Evolutionary conservation across 2,797 vertebrate species (phyloP).

Genomic region (Hydrocynus forskahlii): DNA sequence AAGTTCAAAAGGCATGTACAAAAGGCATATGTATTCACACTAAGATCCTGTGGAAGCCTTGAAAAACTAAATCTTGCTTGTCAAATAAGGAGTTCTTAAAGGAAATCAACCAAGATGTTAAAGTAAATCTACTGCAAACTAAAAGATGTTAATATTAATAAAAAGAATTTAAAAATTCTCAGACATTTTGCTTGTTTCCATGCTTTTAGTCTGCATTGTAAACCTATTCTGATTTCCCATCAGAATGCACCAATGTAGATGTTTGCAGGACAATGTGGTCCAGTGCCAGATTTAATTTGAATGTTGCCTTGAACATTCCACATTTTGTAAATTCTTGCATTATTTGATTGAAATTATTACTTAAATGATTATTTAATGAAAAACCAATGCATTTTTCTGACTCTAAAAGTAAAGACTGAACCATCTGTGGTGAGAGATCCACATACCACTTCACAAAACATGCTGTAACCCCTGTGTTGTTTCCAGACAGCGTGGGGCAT

Average conservation of each 20-base stretch:
- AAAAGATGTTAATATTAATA: too few species aligned
- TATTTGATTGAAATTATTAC: conserved; percentile 5
- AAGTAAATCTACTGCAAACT: background rate
- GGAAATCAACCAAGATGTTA: background rate
- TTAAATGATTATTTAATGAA: background rate
- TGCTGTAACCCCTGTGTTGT: background rate
- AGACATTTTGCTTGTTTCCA: background rate
- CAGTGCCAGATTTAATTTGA: background rate
- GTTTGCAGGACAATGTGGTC: background rate
- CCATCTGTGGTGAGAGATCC: background rate
- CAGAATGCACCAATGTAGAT: too few species aligned
- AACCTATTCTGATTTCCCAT: background rate
- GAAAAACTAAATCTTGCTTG: background rate
- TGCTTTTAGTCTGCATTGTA: background rate
- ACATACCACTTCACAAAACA: background rate
- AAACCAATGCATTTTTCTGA: background rate
- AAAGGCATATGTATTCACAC: background rate
- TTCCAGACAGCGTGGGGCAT: background rate
- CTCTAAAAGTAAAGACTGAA: background rate
- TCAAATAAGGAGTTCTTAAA: background rate
- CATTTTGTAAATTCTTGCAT: background rate
- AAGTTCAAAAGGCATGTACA: too few species aligned
- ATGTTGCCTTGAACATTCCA: background rate
- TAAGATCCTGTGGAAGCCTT: background rate
- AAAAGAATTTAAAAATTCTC: background rate